Percentiles rank a stretch among this genome's conserved stretches.
Evolutionary conservation across 2,113 vertebrate genomes (phyloP).

Genomic region (Sarotherodon lohbergeri): DNA sequence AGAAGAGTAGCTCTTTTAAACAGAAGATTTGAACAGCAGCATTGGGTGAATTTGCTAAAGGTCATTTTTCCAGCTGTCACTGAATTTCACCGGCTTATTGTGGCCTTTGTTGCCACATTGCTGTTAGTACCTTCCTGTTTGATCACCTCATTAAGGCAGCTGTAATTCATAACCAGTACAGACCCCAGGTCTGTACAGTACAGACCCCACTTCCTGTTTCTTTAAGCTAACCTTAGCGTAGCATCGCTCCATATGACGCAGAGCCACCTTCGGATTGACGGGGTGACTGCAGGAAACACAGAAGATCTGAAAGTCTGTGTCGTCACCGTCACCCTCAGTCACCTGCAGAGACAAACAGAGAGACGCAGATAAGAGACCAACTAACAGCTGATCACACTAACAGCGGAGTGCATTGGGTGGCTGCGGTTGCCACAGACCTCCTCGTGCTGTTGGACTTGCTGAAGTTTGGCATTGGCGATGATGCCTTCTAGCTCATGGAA

Average conservation of each 20-base stretch:
- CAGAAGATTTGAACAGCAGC: neutral
- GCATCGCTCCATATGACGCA: constrained; percentile 89
- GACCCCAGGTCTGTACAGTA: neutral
- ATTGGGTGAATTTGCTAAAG: neutral
- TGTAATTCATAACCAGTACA: neutral
- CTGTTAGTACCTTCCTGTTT: fast-evolving
- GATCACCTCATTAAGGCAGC: neutral
- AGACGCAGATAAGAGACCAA: neutral
- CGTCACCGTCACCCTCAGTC: constrained; percentile 84
- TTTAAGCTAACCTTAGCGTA: constrained; percentile 80
- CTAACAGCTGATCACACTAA: neutral
- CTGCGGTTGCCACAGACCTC: constrained; percentile 64
- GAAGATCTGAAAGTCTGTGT: constrained; percentile 90
- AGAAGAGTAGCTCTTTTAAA: neutral
- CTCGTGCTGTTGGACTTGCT: constrained; percentile 86
- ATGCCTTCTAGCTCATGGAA: constrained; percentile 90
- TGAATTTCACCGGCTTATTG: fast-evolving
- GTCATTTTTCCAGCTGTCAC: neutral
- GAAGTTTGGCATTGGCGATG: constrained; percentile 87
- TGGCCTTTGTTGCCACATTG: neutral
- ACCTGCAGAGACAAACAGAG: constrained; percentile 61
- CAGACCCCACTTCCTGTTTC: neutral
- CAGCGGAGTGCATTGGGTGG: neutral
- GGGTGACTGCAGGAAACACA: constrained; percentile 91
- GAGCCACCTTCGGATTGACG: constrained; percentile 86